These are phyloP conservation scores for Hexactinellida sp. DNA, from an alignment of 37 sponge, comb jelly and placozoan species.

Conservation along the genomic window DNA sequence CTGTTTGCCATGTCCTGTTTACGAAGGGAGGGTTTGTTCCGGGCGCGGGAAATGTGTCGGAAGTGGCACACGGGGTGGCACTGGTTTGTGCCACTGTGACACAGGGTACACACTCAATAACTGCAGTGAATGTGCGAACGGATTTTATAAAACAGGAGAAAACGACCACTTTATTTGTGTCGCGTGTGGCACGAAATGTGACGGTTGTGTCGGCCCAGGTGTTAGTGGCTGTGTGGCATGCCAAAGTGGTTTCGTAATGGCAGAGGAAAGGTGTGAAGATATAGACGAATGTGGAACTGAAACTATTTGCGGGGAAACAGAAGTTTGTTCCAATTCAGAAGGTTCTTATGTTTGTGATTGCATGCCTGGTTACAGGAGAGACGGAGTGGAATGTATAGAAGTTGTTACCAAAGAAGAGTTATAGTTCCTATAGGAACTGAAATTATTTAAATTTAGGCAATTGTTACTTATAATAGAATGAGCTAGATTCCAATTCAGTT, in stretches of 20 bases:
- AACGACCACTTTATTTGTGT: neutral
- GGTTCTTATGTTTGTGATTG: neutral
- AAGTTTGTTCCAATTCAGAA: neutral
- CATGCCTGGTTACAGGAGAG: neutral
- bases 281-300: neutral
- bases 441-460: too few species aligned
- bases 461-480: neutral
- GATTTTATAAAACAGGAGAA: neutral
- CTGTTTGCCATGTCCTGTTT: neutral
- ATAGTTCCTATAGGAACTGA: neutral
- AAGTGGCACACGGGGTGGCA: neutral
- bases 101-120: neutral
- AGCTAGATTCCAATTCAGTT: neutral
- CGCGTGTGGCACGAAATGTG: neutral
- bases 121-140: neutral
- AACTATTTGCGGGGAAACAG: neutral
- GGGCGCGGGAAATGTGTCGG: neutral
- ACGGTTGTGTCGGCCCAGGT: neutral
- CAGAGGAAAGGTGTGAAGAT: neutral
- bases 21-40: neutral
- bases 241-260: neutral
- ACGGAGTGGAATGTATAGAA: neutral
- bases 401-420: neutral
- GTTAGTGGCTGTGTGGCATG: slow-evolving; percentile 15
- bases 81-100: neutral